Evolutionary conservation across 2,888 invertebrate species (phyloP).

Genomic region (Cataglyphis altisquamis): DNA sequence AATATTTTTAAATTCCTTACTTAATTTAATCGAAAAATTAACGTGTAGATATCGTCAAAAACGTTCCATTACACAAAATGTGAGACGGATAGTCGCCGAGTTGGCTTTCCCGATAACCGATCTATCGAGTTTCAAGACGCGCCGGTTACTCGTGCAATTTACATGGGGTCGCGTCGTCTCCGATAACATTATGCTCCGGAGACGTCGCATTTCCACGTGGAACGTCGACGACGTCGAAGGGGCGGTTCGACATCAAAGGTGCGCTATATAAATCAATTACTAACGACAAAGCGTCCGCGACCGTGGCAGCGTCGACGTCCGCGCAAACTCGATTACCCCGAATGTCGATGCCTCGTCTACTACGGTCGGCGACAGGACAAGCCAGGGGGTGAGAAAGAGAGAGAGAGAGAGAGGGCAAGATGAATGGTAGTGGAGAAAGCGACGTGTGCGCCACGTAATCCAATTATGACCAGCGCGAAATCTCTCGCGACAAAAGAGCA

Average conservation of each 20-base stretch:
- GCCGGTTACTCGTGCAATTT: conserved; percentile 42
- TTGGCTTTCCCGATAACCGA: neutral
- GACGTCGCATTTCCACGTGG: conserved; percentile 51
- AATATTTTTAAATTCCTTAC: neutral
- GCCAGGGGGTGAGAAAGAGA: conserved; percentile 14
- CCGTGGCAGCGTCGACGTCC: conserved; percentile 71
- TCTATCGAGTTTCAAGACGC: conserved; percentile 31
- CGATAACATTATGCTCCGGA: conserved; percentile 63
- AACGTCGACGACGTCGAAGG: conserved; percentile 64
- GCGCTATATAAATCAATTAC: conserved; percentile 82
- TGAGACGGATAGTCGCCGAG: neutral
- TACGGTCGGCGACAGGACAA: conserved; percentile 15
- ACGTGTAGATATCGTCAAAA: neutral
- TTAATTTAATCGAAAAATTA: neutral
- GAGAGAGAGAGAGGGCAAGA: conserved; percentile 18
- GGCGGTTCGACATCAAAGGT: conserved; percentile 79
- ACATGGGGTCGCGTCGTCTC: conserved; percentile 54
- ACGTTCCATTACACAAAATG: neutral
- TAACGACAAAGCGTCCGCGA: conserved; percentile 80
- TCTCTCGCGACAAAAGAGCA: conserved; percentile 59
- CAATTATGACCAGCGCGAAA: conserved; percentile 62
- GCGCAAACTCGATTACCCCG: conserved; percentile 79
- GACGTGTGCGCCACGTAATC: conserved; percentile 60
- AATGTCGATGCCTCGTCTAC: conserved; percentile 74
- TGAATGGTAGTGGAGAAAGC: conserved; percentile 53